Conservation (phyloP, 1,140 invertebrate genomes). For the Cydia splendana region DNA sequence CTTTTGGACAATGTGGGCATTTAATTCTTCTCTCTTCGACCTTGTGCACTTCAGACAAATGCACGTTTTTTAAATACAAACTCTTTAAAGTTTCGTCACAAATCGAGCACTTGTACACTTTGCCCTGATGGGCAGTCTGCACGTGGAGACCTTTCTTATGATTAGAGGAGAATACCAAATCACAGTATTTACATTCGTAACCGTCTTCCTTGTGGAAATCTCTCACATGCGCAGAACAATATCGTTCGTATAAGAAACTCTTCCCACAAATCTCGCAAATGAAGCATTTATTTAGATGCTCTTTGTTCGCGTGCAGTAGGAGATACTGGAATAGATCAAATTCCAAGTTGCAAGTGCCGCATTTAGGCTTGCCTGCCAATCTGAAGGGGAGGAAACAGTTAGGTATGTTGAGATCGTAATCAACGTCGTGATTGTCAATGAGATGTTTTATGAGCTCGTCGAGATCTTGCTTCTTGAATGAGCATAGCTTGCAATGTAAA, state of each 20-base stretch:
- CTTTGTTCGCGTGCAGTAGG: neutral
- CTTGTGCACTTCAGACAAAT: slow-evolving; percentile 18
- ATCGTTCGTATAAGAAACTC: slow-evolving; percentile 1
- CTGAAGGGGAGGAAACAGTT: slow-evolving; percentile 15
- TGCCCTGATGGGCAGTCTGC: neutral
- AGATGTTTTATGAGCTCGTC: slow-evolving; percentile 21
- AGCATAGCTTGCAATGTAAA: slow-evolving; percentile 18
- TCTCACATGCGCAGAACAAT: neutral
- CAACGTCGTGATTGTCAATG: neutral
- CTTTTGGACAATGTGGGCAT: slow-evolving; percentile 4
- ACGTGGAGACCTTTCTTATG: neutral
- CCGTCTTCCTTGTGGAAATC: neutral
- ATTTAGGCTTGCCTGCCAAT: neutral
- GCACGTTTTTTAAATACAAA: slow-evolving; percentile 14
- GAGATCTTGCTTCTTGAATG: neutral
- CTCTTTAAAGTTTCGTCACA: slow-evolving; percentile 1
- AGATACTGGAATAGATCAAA: slow-evolving; percentile 21
- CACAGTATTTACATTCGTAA: slow-evolving; percentile 16
- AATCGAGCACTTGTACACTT: neutral
- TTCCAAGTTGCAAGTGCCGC: neutral
- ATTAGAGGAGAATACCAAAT: neutral
- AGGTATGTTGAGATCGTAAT: slow-evolving; percentile 4
- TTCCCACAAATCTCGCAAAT: slow-evolving; percentile 23
- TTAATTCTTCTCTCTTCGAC: slow-evolving; percentile 4
- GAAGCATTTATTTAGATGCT: slow-evolving; percentile 13